Conservation (phyloP, 2,888 invertebrate species). For the Cheilosia pagana region DNA sequence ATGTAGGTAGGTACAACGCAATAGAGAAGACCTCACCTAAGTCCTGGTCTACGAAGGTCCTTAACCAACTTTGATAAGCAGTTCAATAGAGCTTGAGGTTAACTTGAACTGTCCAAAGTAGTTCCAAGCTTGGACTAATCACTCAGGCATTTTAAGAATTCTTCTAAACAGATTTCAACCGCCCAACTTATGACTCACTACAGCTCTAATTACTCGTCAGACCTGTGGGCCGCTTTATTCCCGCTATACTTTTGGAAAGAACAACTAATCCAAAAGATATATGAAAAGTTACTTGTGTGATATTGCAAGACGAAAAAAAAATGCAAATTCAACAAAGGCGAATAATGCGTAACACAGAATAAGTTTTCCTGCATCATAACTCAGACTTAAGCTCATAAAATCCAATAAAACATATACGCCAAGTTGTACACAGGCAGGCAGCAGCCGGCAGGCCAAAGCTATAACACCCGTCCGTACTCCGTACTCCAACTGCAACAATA, state of each 20-base stretch:
- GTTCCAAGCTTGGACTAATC: too few relatives aligned
- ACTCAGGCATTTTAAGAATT: too few relatives aligned
- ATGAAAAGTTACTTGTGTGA: constrained; percentile 7
- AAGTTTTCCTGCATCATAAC: constrained; percentile 67
- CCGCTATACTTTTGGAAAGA: background rate
- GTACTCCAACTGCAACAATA: background rate
- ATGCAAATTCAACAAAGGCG: constrained; percentile 44
- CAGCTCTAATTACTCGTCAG: constrained; percentile 18
- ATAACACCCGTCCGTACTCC: constrained; percentile 5
- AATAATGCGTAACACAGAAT: constrained; percentile 63
- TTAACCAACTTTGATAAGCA: too few relatives aligned
- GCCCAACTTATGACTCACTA: background rate
- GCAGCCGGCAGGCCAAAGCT: constrained; percentile 30
- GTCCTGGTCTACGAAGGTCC: too few relatives aligned
- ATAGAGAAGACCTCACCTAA: too few relatives aligned
- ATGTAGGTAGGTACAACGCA: too few relatives aligned
- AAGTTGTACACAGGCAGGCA: background rate
- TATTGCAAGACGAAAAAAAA: background rate
- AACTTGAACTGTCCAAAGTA: too few relatives aligned
- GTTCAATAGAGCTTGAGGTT: too few relatives aligned
- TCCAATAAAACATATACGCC: constrained; percentile 45
- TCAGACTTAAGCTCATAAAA: constrained; percentile 70
- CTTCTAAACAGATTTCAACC: too few relatives aligned
- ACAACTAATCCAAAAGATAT: background rate
- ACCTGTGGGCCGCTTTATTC: constrained; percentile 9